phyloP scores from a whole-genome alignment of 1,140 invertebrate species.

The Temnothorax nylanderi region DNA sequence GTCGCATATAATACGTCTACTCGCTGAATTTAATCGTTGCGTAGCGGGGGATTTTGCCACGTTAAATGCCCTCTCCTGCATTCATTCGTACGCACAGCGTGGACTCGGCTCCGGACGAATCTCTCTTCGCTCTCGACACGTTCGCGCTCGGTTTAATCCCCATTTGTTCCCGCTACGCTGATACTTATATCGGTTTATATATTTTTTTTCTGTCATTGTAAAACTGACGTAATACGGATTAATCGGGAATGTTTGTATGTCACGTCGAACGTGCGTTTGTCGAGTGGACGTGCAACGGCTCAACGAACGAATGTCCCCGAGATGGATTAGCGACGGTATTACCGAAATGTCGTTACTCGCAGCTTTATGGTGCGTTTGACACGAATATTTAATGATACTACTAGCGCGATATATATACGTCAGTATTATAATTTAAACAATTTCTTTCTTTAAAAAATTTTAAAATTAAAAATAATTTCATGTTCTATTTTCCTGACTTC shows the following conservation, averaged over 20 bases:
- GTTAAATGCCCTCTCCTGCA: background rate
- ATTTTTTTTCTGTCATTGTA: slow-evolving; percentile 27
- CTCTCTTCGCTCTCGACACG: slow-evolving; percentile 15
- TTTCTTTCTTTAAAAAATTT: background rate
- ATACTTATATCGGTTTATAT: slow-evolving; percentile 41
- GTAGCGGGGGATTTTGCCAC: background rate
- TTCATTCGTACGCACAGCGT: background rate
- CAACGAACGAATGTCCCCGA: slow-evolving; percentile 3
- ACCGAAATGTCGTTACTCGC: slow-evolving; percentile 10
- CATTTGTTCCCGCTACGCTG: slow-evolving; percentile 38
- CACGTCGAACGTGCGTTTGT: slow-evolving; percentile 13
- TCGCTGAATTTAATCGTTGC: slow-evolving; percentile 8
- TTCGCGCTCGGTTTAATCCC: slow-evolving; percentile 17
- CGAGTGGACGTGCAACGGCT: slow-evolving; percentile 16
- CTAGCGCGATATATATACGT: background rate
- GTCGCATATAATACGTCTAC: background rate
- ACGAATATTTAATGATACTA: slow-evolving; percentile 19
- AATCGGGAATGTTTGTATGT: slow-evolving; percentile 33
- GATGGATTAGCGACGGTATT: slow-evolving; percentile 27
- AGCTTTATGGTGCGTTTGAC: background rate
- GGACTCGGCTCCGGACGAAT: background rate
- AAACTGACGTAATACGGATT: slow-evolving; percentile 49
- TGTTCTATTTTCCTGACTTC: background rate
- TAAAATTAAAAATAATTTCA: background rate
- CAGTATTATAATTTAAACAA: background rate